A percentile compares a stretch with the other conserved stretches of the same genome.
Evolutionary conservation across 2,888 invertebrate genomes (phyloP).

Genomic region (Acronicta alni): DNA sequence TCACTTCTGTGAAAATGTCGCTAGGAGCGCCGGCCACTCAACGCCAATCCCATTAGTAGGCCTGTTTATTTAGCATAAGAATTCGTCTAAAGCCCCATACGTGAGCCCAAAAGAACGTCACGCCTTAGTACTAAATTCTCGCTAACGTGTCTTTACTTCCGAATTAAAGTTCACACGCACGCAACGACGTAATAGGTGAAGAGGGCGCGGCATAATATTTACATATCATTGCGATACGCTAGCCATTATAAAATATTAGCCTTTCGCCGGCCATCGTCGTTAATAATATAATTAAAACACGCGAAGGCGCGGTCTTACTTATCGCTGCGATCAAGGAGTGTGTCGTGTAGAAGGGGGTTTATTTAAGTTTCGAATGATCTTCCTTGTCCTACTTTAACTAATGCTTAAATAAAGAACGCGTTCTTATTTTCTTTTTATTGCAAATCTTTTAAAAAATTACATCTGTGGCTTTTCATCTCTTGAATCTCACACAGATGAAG

Average conservation of each 20-base stretch:
- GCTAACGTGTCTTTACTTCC: slow-evolving; percentile 83
- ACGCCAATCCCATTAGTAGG: slow-evolving; percentile 68
- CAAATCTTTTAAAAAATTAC: not conserved
- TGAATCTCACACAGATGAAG: no score
- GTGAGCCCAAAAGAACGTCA: slow-evolving; percentile 72
- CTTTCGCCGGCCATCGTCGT: slow-evolving; percentile 84
- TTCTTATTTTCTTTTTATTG: slow-evolving; percentile 1
- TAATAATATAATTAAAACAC: slow-evolving; percentile 89
- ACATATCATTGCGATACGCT: slow-evolving; percentile 88
- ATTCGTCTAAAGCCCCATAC: slow-evolving; percentile 66
- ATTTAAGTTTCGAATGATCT: slow-evolving; percentile 32
- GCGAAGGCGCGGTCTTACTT: slow-evolving; percentile 85
- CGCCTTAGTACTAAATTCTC: slow-evolving; percentile 80
- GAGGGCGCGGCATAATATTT: slow-evolving; percentile 85
- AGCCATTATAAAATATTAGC: slow-evolving; percentile 87
- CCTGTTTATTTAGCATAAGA: slow-evolving; percentile 72
- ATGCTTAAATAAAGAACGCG: slow-evolving; percentile 16
- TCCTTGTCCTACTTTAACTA: slow-evolving; percentile 39
- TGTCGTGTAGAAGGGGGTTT: slow-evolving; percentile 61
- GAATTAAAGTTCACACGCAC: slow-evolving; percentile 85
- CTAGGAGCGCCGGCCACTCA: slow-evolving; percentile 63
- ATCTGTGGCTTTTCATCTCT: not conserved
- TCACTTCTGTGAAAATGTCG: slow-evolving; percentile 57
- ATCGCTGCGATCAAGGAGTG: slow-evolving; percentile 83
- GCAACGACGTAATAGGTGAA: slow-evolving; percentile 78